These are phyloP conservation scores for Penaeus indicus DNA, from an alignment of 1,140 invertebrate species.

Conservation along the genomic window DNA sequence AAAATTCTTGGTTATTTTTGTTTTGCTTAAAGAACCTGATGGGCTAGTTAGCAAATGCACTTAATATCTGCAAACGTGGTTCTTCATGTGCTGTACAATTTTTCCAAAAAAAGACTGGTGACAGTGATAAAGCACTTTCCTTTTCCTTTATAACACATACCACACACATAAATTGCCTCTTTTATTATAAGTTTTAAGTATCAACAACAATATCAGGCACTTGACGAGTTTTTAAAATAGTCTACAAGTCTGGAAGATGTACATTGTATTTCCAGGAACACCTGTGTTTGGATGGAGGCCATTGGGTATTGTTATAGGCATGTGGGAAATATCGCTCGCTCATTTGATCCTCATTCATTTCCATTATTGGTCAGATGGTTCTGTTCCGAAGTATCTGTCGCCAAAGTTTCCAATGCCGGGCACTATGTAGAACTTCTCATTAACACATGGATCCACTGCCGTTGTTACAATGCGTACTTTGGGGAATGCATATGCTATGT, in stretches of 20 bases:
- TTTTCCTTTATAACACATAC: no score
- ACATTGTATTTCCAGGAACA: not conserved
- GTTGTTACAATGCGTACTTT: conserved; percentile 95
- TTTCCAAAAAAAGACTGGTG: no score
- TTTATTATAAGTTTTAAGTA: not conserved
- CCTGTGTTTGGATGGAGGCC: conserved; percentile 16
- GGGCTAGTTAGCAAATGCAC: no score
- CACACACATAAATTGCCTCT: no score
- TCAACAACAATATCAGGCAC: conserved; percentile 10
- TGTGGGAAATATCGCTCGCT: not conserved
- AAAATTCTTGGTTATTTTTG: no score
- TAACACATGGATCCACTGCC: conserved; percentile 97
- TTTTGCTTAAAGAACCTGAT: no score
- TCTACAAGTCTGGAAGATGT: not conserved
- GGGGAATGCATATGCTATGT: conserved; percentile 98
- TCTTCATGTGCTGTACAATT: no score
- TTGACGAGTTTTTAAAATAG: not conserved
- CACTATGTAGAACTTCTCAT: conserved; percentile 97
- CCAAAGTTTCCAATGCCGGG: conserved; percentile 99
- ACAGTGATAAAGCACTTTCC: no score
- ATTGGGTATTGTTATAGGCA: not conserved
- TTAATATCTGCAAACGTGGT: no score
- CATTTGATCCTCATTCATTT: no score
- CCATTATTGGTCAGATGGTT: conserved; percentile 76
- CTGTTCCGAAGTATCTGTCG: conserved; percentile 97